These are phyloP conservation scores for Stenurella melanura DNA, from an alignment of 2,888 invertebrate species.

Conservation along the genomic window DNA sequence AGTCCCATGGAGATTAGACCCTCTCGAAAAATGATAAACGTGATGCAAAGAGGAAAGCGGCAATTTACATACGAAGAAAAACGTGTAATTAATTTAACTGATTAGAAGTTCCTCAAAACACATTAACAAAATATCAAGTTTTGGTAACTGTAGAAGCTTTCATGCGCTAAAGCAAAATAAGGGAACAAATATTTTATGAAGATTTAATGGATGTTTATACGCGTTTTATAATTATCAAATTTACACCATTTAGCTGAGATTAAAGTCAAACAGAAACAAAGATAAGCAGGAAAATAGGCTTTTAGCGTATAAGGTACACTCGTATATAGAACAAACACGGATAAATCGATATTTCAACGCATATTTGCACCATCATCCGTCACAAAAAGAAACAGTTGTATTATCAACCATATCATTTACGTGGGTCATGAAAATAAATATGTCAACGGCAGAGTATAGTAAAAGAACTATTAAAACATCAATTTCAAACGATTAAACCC, in stretches of 20 bases:
- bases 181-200: not conserved
- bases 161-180: too few species aligned
- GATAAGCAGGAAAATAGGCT: not conserved
- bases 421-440: not conserved
- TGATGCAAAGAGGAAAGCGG: too few species aligned
- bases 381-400: not conserved
- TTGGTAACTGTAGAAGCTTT: too few species aligned
- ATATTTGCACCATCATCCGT: not conserved
- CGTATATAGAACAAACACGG: not conserved
- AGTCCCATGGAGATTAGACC: too few species aligned
- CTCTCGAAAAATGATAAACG: too few species aligned
- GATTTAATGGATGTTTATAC: not conserved
- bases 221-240: not conserved
- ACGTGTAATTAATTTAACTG: too few species aligned
- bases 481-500: too few species aligned
- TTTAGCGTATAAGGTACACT: not conserved
- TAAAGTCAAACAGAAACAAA: slow-evolving; percentile 7
- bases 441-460: not conserved
- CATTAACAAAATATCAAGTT: too few species aligned
- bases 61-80: too few species aligned
- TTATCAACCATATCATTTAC: not conserved
- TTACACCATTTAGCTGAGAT: not conserved
- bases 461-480: too few species aligned
- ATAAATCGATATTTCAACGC: slow-evolving; percentile 1
- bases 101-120: too few species aligned